phyloP scores from a whole-genome alignment of 2,888 invertebrate species.

The Zaprionus lineosus region DNA sequence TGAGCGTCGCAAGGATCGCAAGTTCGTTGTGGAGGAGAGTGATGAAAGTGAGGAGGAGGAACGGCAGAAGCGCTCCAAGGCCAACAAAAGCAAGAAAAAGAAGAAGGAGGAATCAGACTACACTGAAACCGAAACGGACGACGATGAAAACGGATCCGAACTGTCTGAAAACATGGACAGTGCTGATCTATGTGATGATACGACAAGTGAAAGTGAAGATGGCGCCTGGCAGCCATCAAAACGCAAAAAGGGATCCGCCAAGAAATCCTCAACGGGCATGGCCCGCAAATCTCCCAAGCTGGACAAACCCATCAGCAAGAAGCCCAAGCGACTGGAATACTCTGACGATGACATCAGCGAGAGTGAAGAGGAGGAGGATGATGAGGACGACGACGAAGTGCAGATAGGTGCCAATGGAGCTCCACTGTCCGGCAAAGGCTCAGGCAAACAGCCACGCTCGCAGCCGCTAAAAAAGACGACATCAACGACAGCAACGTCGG shows the following conservation, averaged over 20 bases:
- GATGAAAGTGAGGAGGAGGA: conserved; percentile 83
- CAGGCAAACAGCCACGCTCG: conserved; percentile 79
- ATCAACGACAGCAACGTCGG: conserved; percentile 13
- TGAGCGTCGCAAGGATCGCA: conserved; percentile 80
- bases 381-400: conserved; percentile 82
- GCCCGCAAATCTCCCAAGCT: conserved; percentile 77
- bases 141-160: conserved; percentile 80
- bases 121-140: conserved; percentile 86
- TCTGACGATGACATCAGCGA: conserved; percentile 80
- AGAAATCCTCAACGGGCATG: conserved; percentile 50
- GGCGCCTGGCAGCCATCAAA: conserved; percentile 82
- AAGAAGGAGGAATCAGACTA: conserved; percentile 84
- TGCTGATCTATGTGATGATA: conserved; percentile 82
- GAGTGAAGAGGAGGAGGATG: conserved; percentile 86
- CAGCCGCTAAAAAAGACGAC: conserved; percentile 69
- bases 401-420: conserved; percentile 54
- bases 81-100: conserved; percentile 84
- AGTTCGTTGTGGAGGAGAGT: conserved; percentile 84
- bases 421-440: conserved; percentile 71
- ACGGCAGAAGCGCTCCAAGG: conserved; percentile 65
- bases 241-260: conserved; percentile 74
- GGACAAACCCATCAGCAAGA: conserved; percentile 68
- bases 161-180: conserved; percentile 82
- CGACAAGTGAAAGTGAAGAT: conserved; percentile 81
- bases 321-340: conserved; percentile 75